Conservation (phyloP, 2,113 vertebrate species). For the Eubucco bourcierii region DNA sequence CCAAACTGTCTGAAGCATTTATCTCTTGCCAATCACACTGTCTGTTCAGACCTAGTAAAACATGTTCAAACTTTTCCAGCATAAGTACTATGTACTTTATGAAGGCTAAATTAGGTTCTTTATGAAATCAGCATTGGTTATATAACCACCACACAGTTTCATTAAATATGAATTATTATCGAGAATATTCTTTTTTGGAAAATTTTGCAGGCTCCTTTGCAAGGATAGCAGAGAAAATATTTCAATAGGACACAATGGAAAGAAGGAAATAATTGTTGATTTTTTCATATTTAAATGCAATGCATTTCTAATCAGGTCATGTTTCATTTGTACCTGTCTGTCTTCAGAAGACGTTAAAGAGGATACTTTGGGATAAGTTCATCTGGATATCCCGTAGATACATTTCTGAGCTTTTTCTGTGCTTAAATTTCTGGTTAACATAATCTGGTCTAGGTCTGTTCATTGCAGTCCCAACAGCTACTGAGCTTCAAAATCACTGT, state of each 20-base stretch:
- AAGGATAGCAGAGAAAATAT: slow-evolving; percentile 3
- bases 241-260: neutral
- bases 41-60: slow-evolving; percentile 39
- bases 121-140: slow-evolving; percentile 49
- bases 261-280: slow-evolving; percentile 6
- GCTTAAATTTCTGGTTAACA: neutral
- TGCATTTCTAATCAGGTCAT: neutral
- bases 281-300: slow-evolving; percentile 15
- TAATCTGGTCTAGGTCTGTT: neutral
- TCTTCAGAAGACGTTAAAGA: neutral
- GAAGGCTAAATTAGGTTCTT: slow-evolving; percentile 43
- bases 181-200: slow-evolving; percentile 19
- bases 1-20: slow-evolving; percentile 46
- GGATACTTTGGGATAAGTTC: neutral
- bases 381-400: neutral
- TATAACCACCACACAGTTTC: slow-evolving; percentile 26
- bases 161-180: slow-evolving; percentile 60
- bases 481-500: neutral
- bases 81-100: slow-evolving; percentile 11
- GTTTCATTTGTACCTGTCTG: neutral
- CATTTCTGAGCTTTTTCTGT: neutral
- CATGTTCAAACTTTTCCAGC: slow-evolving; percentile 45
- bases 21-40: slow-evolving; percentile 43
- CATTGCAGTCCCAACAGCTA: neutral
- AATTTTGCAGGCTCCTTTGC: slow-evolving; percentile 29